phyloP scores from a whole-genome alignment of 2,888 invertebrate genomes.

The Melanostoma mellinum region DNA sequence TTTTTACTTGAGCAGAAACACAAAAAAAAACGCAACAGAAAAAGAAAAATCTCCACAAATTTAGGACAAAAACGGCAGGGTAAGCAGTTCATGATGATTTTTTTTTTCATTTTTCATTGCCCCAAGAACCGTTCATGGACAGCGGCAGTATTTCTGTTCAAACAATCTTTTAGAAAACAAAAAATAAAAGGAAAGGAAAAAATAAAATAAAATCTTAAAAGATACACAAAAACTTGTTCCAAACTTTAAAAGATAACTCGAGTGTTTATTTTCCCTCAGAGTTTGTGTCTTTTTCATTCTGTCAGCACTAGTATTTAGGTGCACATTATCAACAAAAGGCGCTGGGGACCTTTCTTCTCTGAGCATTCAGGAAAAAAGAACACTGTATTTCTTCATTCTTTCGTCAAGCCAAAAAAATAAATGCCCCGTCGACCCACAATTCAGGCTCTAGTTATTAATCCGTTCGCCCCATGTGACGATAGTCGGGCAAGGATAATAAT shows the following conservation, averaged over 20 bases:
- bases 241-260: conserved; percentile 38
- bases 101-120: conserved; percentile 39
- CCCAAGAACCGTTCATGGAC: conserved; percentile 48
- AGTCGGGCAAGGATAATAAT: conserved; percentile 58
- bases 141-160: conserved; percentile 54
- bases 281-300: conserved; percentile 25
- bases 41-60: conserved; percentile 1
- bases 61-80: not conserved
- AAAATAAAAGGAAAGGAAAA: not conserved
- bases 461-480: conserved; percentile 49
- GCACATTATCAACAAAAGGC: conserved; percentile 66
- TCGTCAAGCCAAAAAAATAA: conserved; percentile 4
- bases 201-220: not conserved
- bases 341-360: conserved; percentile 37
- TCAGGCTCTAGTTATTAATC: conserved; percentile 49
- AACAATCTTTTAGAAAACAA: conserved; percentile 36
- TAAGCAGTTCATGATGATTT: conserved; percentile 6
- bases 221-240: conserved; percentile 21
- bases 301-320: conserved; percentile 54
- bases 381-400: too few species aligned
- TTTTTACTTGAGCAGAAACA: conserved; percentile 24
- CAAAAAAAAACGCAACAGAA: conserved; percentile 20
- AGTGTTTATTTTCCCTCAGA: conserved; percentile 33
- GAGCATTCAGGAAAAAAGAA: not conserved
- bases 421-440: conserved; percentile 27